Base-by-base conservation (phyloP, 1,140 invertebrate species). In the Acromyrmex echinatior region DNA sequence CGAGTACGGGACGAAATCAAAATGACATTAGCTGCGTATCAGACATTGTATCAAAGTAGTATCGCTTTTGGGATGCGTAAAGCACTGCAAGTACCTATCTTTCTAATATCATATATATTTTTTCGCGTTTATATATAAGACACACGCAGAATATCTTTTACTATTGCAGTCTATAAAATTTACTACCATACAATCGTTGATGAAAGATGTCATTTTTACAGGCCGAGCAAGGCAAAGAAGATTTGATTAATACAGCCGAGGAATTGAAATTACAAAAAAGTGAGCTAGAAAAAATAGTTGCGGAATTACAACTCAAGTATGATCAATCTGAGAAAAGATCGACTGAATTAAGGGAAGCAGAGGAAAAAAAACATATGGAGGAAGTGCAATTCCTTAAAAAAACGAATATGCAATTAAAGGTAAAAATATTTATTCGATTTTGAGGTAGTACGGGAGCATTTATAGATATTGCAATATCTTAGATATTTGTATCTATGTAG, bases 11-110 rank as follows among this genome's bases (percentile, higher is more conserved):
- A 99, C 95, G 99, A 99, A 96, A 97, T 99, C 73, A 96, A 97
- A 86, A 99, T 99, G 97, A 99, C 99, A 0, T 97, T 99, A 93
- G 97, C 98, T 91, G 98, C 99, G 1, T 99, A 99, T 93, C 96
- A 97, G 93, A 98, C 98, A 0, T 96, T 99, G 0, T 99, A 99
- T 94, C 99, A 99, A 95, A 99, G 98, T 95, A 99, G 99, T 82
- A 98, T 99, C 76, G 99, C 99, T 6, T 99, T 99, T 94, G 99
- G 99, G 45, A 98, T 99, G 97, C 97, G 99, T 63, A 99, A 99
- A 96, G 98, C 99, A n/a, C 95, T 99, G 73, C 98, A 98, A 95
- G 97, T 97, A 94, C 87, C 76, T 88, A 81, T 25, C 28, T 25
- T 58, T 39, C 0, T 3, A 56, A 39, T n/a, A 66, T 65, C 7